These are phyloP conservation scores for Scotopteryx bipunctaria DNA, from an alignment of 2,888 invertebrate genomes.

Conservation along the genomic window DNA sequence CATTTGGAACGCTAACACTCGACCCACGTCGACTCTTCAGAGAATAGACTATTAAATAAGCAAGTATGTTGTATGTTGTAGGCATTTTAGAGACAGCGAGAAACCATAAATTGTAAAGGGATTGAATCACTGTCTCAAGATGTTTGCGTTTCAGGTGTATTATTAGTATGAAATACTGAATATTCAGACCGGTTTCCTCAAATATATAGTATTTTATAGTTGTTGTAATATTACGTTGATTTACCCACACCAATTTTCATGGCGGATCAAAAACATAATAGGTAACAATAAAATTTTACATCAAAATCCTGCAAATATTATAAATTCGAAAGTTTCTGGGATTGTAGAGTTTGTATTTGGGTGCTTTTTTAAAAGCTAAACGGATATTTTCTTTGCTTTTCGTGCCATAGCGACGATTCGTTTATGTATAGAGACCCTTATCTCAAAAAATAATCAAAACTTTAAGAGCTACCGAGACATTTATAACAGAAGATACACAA, in stretches of 20 bases:
- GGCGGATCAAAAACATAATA: too few species aligned
- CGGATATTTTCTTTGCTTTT: too few species aligned
- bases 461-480: background rate
- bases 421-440: too few species aligned
- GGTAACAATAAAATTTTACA: too few species aligned
- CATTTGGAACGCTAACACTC: slow-evolving; percentile 52
- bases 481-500: slow-evolving; percentile 10
- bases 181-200: background rate
- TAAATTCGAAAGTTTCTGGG: too few species aligned
- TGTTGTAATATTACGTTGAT: too few species aligned
- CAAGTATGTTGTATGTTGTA: slow-evolving; percentile 16
- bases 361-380: too few species aligned
- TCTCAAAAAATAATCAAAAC: background rate
- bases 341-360: too few species aligned
- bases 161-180: slow-evolving; percentile 3
- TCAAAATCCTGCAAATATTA: too few species aligned
- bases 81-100: slow-evolving; percentile 20
- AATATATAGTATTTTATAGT: too few species aligned
- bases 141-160: slow-evolving; percentile 5
- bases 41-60: slow-evolving; percentile 27
- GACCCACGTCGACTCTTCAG: slow-evolving; percentile 31
- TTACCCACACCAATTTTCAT: too few species aligned
- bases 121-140: slow-evolving; percentile 15
- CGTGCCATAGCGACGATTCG: too few species aligned
- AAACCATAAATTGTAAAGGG: slow-evolving; percentile 18